phyloP scores from a whole-genome alignment of 2,797 vertebrate species.

The Busarellus nigricollis region DNA sequence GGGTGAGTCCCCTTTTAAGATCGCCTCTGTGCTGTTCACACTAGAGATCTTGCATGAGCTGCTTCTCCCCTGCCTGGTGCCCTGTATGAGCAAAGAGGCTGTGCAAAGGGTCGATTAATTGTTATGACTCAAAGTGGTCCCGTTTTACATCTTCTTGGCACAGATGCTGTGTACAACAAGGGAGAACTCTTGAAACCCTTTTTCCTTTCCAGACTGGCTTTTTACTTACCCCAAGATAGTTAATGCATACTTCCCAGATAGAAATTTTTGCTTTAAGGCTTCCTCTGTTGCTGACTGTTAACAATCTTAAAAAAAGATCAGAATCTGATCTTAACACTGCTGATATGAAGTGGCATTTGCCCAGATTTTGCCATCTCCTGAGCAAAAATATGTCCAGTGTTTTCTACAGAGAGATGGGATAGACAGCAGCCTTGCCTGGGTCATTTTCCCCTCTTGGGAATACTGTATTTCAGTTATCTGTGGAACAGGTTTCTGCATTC shows the following conservation, averaged over 20 bases:
- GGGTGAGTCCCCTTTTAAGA: not conserved
- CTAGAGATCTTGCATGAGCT: not conserved
- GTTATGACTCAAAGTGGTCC: not conserved
- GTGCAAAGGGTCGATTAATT: not conserved
- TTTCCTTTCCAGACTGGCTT: slow-evolving; percentile 13
- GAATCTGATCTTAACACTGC: slow-evolving; percentile 17
- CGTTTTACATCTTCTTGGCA: slow-evolving; percentile 18
- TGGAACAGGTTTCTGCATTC: slow-evolving; percentile 23
- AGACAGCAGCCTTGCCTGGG: not conserved
- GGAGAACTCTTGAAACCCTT: not conserved
- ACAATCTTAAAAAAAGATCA: slow-evolving; percentile 47
- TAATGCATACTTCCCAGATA: not conserved
- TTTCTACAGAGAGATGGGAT: not conserved
- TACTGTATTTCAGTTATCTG: not conserved
- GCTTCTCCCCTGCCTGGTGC: not conserved
- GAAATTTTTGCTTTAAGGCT: slow-evolving; percentile 21
- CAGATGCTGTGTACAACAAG: not conserved
- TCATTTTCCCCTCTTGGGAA: not conserved
- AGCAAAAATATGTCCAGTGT: slow-evolving; percentile 33
- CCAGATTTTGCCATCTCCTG: slow-evolving; percentile 33
- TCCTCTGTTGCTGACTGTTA: slow-evolving; percentile 26
- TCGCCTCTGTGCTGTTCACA: not conserved
- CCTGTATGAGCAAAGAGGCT: not conserved
- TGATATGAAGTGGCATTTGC: slow-evolving; percentile 44
- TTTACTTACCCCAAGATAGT: not conserved